Evolutionary conservation across 1,140 invertebrate species (phyloP).

Genomic region (Ceratitis capitata): DNA sequence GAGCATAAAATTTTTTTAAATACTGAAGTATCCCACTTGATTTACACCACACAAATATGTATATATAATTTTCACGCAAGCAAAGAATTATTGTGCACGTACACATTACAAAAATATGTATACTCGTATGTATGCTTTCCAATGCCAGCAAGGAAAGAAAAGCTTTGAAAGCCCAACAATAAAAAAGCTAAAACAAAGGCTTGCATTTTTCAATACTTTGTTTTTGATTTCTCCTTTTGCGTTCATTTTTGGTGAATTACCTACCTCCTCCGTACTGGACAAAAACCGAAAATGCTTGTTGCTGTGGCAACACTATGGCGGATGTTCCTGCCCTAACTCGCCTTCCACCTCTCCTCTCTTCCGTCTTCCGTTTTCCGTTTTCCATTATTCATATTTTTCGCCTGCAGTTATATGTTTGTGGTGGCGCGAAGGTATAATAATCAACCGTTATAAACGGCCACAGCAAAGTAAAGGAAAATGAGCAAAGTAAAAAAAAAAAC

Average conservation of each 20-base stretch:
- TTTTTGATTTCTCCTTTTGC: no score
- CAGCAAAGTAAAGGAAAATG: background rate
- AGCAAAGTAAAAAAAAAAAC: background rate
- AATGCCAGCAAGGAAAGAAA: background rate
- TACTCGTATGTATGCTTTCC: background rate
- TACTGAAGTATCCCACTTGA: background rate
- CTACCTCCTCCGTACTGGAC: no score
- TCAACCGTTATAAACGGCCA: background rate
- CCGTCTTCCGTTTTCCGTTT: background rate
- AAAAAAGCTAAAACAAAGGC: background rate
- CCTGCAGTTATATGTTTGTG: conserved; percentile 12
- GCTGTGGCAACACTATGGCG: conserved; percentile 5
- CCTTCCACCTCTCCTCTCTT: background rate
- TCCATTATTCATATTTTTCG: background rate
- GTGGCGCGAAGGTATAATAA: background rate
- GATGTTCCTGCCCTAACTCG: background rate
- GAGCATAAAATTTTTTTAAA: background rate
- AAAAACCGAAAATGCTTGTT: background rate
- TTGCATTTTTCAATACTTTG: background rate
- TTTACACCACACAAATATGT: no score
- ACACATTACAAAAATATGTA: background rate
- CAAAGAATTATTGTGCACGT: background rate
- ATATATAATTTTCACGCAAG: background rate
- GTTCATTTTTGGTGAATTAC: background rate
- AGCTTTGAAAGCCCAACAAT: background rate